Conservation (phyloP, 64 coral and sea anemone genomes). For the Dendrophyllia cribrosa region DNA sequence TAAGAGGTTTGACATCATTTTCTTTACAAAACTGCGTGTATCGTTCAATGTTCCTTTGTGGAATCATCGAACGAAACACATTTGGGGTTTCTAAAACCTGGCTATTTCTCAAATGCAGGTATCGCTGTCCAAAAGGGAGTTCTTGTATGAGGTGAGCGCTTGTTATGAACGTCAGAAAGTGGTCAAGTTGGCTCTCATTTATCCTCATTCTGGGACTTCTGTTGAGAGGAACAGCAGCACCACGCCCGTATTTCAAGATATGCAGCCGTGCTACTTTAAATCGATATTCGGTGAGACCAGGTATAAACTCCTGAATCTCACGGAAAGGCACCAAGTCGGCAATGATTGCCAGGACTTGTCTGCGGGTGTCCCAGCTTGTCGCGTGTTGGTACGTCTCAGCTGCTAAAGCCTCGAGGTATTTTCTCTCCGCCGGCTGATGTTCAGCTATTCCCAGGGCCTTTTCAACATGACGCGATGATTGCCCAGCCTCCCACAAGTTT, state of each 20-base stretch:
- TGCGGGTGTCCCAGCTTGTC: conserved; percentile 47
- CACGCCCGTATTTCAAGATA: conserved; percentile 19
- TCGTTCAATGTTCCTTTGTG: conserved; percentile 2
- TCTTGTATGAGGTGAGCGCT: conserved; percentile 40
- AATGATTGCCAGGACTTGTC: conserved; percentile 48
- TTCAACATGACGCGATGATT: conserved; percentile 30
- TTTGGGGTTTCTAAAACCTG: conserved; percentile 25
- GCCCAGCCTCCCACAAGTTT: conserved; percentile 38
- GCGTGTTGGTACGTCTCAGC: conserved; percentile 57
- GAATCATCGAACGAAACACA: conserved; percentile 15
- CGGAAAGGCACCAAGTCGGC: conserved; percentile 34
- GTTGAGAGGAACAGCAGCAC: conserved; percentile 31
- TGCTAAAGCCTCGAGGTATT: conserved; percentile 37
- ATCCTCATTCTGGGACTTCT: conserved; percentile 41
- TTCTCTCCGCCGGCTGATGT: not conserved
- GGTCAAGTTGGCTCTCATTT: conserved; percentile 21
- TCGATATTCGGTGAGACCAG: conserved; percentile 43
- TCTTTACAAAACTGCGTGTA: conserved; percentile 38
- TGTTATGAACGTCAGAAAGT: conserved; percentile 56
- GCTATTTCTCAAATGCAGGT: conserved; percentile 4
- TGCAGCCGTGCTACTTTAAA: conserved; percentile 27
- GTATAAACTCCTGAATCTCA: conserved; percentile 48
- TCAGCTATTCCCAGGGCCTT: not conserved
- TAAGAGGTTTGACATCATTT: not conserved
- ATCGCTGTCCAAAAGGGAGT: conserved; percentile 25